Evolutionary conservation across 2,797 vertebrate species (phyloP).

Genomic region (Chromis chromis): DNA sequence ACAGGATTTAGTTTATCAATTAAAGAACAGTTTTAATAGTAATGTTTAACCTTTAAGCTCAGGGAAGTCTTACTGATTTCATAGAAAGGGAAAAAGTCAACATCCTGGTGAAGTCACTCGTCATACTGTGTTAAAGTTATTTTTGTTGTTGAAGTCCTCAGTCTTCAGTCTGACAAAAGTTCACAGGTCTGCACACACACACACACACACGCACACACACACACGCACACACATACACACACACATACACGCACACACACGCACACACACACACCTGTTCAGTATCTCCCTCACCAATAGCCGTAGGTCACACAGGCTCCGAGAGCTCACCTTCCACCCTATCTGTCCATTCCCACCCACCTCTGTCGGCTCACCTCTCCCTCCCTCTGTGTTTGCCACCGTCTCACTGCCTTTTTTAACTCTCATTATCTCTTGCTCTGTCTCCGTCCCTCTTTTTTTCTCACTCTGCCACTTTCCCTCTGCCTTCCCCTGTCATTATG

Average conservation of each 20-base stretch:
- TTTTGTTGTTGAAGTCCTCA: not conserved
- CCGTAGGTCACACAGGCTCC: conserved; percentile 30
- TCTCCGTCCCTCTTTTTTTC: conserved; percentile 46
- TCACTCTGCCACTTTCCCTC: conserved; percentile 65
- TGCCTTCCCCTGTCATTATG: conserved; percentile 76
- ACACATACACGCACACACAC: too few relatives aligned
- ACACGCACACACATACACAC: not conserved
- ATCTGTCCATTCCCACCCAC: conserved; percentile 47
- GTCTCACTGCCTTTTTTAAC: conserved; percentile 44
- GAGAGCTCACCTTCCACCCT: conserved; percentile 39
- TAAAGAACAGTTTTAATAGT: too few relatives aligned
- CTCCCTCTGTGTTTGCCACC: conserved; percentile 32
- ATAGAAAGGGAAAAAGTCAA: not conserved
- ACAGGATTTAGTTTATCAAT: not conserved
- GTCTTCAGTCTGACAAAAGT: not conserved
- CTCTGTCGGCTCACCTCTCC: conserved; percentile 41
- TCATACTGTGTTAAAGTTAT: not conserved
- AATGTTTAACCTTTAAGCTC: not conserved
- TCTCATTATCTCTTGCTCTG: conserved; percentile 64
- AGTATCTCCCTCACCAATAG: not conserved
- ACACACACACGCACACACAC: not conserved
- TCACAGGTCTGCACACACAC: not conserved
- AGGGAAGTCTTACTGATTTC: not conserved
- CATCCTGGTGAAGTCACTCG: not conserved
- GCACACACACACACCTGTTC: not conserved